Base-by-base conservation (phyloP, 2,888 invertebrate species). In the Drosophila gaucha region DNA sequence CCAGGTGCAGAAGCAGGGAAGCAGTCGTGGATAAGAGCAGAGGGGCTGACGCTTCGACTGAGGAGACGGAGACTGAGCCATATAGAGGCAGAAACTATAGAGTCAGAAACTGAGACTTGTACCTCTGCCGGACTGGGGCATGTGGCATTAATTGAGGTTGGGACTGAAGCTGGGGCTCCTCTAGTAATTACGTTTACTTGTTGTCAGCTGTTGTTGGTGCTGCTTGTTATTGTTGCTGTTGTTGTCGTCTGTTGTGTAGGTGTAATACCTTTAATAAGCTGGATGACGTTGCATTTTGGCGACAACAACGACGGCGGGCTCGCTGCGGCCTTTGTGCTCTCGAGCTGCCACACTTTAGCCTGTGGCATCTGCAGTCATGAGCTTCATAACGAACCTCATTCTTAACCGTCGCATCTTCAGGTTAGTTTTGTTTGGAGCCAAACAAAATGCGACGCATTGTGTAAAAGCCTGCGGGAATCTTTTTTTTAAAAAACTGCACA, bases 211-310 rank as follows among this genome's bases (percentile, higher is more conserved):
- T 55, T 54, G 60, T 60, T 55, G 46, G 67, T 54, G 66, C 30
- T 46, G 30, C 46, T 49, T 51, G 26, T 33, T 51, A 46, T 38
- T 55, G 47, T 26, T 43, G 56, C 26, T 18, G 49, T 18, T 49
- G 47, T 36, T 49, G 55, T 44, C 55, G 58, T 33, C 51, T 69
- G 54, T 56, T 70, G 82, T 71, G 83, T 79, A 66, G 83, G 84
- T 80, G 80, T 79, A 82, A 82, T 86, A 83, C 86, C 82, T 86
- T 79, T 82, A 82, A 86, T 83, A 83, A 82, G 82, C 84, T 83
- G 82, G 84, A 82, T 82, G 82, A 82, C 80, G 82, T 80, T 82
- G 82, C 86, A 86, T 86, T 82, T 82, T 75, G 80, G 79, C 57
- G 63, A 57, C 59, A 59, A 56, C 52, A 26, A 41, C 52, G 22